Conservation (phyloP, 2,888 invertebrate species). For the Nomada fucata region DNA sequence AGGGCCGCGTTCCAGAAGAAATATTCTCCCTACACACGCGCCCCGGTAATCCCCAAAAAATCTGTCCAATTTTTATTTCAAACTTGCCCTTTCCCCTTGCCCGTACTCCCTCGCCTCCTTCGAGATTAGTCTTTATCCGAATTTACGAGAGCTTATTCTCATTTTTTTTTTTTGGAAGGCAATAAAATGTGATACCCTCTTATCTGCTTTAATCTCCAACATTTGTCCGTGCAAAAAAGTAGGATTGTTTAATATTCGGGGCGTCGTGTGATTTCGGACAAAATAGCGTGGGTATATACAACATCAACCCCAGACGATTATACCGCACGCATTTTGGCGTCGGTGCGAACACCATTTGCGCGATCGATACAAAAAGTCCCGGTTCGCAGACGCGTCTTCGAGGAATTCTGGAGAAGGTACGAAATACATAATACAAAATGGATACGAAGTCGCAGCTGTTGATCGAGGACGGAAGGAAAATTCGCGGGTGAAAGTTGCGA, state of each 20-base stretch:
- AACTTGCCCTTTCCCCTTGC: slow-evolving; percentile 8
- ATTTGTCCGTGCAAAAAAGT: background rate
- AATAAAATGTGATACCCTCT: too few relatives aligned
- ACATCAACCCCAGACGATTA: background rate
- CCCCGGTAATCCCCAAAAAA: background rate
- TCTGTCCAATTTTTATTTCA: slow-evolving; percentile 11
- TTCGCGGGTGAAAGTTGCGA: slow-evolving; percentile 6
- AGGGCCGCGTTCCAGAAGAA: background rate
- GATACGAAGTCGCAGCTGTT: slow-evolving; percentile 49
- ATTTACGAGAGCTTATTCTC: background rate
- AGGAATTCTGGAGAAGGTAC: background rate
- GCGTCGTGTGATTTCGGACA: too few relatives aligned
- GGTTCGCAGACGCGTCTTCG: background rate
- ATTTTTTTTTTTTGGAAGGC: background rate
- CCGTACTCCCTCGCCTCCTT: background rate
- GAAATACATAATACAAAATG: slow-evolving; percentile 27
- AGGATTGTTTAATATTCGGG: too few relatives aligned
- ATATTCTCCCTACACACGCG: background rate
- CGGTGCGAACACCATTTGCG: too few relatives aligned
- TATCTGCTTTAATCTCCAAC: background rate
- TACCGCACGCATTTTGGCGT: background rate
- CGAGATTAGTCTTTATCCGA: slow-evolving; percentile 8
- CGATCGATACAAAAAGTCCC: background rate
- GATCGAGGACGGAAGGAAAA: background rate
- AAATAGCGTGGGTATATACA: too few relatives aligned